Percentiles rank a stretch among this genome's conserved stretches.
Conservation (phyloP, 2,888 invertebrate species). For the Amblyteles armatorius region DNA sequence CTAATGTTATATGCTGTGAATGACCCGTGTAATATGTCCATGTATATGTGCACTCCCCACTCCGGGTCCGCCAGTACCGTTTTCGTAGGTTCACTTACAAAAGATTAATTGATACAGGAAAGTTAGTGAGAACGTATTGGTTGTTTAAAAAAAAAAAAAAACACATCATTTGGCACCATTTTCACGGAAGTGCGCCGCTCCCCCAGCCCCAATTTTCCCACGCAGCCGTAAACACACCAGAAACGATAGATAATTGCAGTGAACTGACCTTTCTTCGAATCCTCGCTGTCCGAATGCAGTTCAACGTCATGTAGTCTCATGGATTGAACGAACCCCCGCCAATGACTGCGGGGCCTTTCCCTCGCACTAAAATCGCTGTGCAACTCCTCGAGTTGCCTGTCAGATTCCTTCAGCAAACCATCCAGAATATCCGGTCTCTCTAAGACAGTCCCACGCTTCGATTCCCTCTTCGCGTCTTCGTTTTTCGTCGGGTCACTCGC, state of each 20-base stretch:
- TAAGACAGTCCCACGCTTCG: slow-evolving; percentile 51
- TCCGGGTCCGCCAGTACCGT: too few relatives aligned
- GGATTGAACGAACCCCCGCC: slow-evolving; percentile 80
- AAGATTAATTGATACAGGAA: too few relatives aligned
- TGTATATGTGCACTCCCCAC: too few relatives aligned
- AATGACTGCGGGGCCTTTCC: slow-evolving; percentile 77
- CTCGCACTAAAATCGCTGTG: slow-evolving; percentile 73
- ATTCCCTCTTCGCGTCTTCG: neutral
- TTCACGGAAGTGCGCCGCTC: neutral
- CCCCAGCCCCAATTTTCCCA: neutral
- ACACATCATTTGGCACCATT: too few relatives aligned
- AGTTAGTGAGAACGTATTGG: too few relatives aligned
- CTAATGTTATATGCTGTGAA: too few relatives aligned
- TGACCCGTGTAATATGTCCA: too few relatives aligned
- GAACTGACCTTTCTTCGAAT: slow-evolving; percentile 78
- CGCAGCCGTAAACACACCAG: neutral
- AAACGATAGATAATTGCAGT: neutral
- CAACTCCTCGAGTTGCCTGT: slow-evolving; percentile 77
- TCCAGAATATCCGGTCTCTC: slow-evolving; percentile 80
- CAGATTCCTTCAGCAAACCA: slow-evolving; percentile 79
- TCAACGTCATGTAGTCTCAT: slow-evolving; percentile 80
- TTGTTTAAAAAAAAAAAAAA: too few relatives aligned
- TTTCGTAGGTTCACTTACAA: too few relatives aligned
- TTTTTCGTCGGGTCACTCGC: slow-evolving; percentile 29
- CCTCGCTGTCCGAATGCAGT: slow-evolving; percentile 80